Percentiles rank a stretch among this genome's conserved stretches.
Evolutionary conservation across 2,797 vertebrate genomes (phyloP).

Genomic region (Molothrus aeneus): DNA sequence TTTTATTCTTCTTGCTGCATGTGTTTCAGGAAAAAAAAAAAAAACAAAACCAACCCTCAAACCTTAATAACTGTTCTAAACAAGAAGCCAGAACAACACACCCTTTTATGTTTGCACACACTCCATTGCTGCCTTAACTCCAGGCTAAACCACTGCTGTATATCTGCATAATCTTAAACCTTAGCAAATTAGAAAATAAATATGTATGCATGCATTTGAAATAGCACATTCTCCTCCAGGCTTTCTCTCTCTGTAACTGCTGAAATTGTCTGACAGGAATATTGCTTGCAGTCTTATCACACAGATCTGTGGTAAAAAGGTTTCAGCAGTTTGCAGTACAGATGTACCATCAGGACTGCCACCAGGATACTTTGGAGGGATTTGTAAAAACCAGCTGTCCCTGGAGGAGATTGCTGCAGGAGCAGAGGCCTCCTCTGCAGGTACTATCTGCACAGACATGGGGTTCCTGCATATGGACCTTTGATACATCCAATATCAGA

Average conservation of each 20-base stretch:
- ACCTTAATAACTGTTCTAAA: neutral
- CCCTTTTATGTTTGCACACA: neutral
- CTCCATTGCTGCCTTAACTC: neutral
- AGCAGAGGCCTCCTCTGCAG: neutral
- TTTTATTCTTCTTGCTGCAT: neutral
- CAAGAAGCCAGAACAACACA: neutral
- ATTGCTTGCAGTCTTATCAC: neutral
- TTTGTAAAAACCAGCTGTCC: neutral
- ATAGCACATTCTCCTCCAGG: conserved; percentile 2
- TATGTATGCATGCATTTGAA: conserved; percentile 13
- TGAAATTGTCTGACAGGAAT: neutral
- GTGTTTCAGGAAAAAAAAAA: neutral
- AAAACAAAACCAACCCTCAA: neutral
- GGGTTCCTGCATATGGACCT: neutral
- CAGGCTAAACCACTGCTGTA: conserved; percentile 33
- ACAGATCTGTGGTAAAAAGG: neutral
- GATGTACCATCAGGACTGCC: neutral
- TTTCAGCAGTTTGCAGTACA: neutral
- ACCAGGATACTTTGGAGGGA: neutral
- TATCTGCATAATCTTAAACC: conserved; percentile 52
- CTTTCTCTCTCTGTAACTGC: neutral
- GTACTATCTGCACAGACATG: neutral
- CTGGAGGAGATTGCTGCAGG: neutral
- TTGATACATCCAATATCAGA: neutral
- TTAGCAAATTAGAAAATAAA: conserved; percentile 61